A percentile compares a stretch with the other conserved stretches of the same genome.
Conservation (phyloP, 2,797 vertebrate genomes). For the Notolabrus celidotus region DNA sequence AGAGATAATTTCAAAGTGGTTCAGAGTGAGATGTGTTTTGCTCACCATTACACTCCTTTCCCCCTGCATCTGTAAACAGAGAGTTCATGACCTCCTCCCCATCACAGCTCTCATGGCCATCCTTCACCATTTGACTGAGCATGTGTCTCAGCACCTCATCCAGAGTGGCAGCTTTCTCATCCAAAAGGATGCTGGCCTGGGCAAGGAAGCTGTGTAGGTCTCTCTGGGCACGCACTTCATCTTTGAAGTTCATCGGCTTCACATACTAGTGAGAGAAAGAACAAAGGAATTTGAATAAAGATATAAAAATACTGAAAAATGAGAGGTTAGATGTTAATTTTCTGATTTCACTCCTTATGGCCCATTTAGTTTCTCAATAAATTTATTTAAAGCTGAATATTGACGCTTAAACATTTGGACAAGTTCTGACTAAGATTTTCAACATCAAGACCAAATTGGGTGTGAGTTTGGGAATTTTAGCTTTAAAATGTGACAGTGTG, state of each 20-base stretch:
- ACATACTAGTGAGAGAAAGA: slow-evolving; percentile 84
- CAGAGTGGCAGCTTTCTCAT: slow-evolving; percentile 90
- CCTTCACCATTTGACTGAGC: slow-evolving; percentile 86
- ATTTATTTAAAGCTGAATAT: too few species aligned
- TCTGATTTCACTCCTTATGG: too few species aligned
- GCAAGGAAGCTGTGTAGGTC: slow-evolving; percentile 92
- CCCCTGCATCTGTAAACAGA: slow-evolving; percentile 91
- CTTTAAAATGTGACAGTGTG: too few species aligned
- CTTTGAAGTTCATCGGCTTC: slow-evolving; percentile 95
- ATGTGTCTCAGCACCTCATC: slow-evolving; percentile 91
- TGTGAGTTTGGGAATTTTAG: too few species aligned
- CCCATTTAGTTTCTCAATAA: too few species aligned
- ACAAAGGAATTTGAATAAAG: background rate
- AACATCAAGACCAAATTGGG: too few species aligned
- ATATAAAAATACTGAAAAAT: background rate
- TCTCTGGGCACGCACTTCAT: slow-evolving; percentile 91
- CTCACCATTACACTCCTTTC: slow-evolving; percentile 89
- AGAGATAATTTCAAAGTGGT: background rate
- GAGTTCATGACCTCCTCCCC: slow-evolving; percentile 90
- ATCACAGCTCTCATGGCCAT: slow-evolving; percentile 84
- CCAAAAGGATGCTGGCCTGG: slow-evolving; percentile 91
- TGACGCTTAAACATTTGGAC: too few species aligned
- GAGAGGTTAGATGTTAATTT: too few species aligned
- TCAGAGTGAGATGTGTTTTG: background rate
- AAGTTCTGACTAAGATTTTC: too few species aligned